Conservation (phyloP, 2,797 vertebrate genomes). For the Acrossocheilus wenchowensis region DNA sequence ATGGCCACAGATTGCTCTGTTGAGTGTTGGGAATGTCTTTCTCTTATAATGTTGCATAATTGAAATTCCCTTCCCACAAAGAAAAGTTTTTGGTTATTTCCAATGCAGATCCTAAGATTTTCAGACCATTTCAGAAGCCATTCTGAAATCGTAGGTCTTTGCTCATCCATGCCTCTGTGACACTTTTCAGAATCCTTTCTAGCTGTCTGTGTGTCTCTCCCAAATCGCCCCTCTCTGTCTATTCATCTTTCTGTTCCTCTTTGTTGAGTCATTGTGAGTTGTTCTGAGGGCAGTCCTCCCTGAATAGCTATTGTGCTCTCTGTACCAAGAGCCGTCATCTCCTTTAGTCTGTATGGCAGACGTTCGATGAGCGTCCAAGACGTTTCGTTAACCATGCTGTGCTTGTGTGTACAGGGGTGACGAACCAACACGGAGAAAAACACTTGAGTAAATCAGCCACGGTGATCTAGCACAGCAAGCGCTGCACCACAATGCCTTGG, state of each 20-base stretch:
- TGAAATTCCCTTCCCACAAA: conserved; percentile 36
- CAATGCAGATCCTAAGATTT: not conserved
- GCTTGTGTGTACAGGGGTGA: conserved; percentile 32
- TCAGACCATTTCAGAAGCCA: not conserved
- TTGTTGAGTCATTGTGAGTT: conserved; percentile 56
- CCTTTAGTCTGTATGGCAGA: conserved; percentile 45
- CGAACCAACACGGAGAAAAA: conserved; percentile 14
- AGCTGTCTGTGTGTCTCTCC: conserved; percentile 43
- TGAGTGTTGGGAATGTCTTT: conserved; percentile 15
- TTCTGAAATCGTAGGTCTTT: conserved; percentile 11
- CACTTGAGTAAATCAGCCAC: not conserved
- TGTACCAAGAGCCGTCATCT: conserved; percentile 62
- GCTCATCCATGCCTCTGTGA: conserved; percentile 14
- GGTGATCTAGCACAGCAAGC: conserved; percentile 12
- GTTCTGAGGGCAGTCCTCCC: conserved; percentile 41
- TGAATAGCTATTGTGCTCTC: conserved; percentile 64
- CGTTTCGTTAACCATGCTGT: conserved; percentile 40
- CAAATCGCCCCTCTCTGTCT: conserved; percentile 29
- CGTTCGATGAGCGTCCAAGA: conserved; percentile 35
- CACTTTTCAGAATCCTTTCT: conserved; percentile 46
- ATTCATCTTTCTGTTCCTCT: conserved; percentile 42
- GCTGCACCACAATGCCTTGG: not conserved
- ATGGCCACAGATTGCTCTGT: conserved; percentile 9
- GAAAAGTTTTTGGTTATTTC: not conserved
- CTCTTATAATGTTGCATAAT: conserved; percentile 21